phyloP scores from a whole-genome alignment of 2,113 vertebrate species.

The Oryzias melastigma region DNA sequence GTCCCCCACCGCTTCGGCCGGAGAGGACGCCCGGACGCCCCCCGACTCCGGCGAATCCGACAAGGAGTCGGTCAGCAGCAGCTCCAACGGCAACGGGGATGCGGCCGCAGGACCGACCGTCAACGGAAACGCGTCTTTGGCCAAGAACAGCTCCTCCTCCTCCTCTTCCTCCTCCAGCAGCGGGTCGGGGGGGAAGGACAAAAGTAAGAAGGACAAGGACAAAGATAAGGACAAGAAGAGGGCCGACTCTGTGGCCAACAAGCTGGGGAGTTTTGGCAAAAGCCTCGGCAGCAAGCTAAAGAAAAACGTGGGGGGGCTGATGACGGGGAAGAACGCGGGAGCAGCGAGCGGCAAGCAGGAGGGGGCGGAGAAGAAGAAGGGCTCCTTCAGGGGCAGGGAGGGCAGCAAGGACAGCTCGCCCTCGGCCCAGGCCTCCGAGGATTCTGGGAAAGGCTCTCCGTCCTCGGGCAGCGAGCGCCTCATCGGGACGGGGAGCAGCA shows the following conservation, averaged over 20 bases:
- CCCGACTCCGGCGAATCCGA: conserved; percentile 93
- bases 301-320: conserved; percentile 94
- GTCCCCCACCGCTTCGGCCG: conserved; percentile 89
- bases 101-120: conserved; percentile 19
- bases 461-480: conserved; percentile 73
- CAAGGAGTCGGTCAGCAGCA: conserved; percentile 96
- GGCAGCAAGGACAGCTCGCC: conserved; percentile 84
- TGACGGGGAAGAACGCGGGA: conserved; percentile 82
- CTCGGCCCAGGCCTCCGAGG: conserved; percentile 75
- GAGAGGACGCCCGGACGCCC: conserved; percentile 86
- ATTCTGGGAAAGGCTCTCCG: conserved; percentile 76
- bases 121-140: conserved; percentile 44
- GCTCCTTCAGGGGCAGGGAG: conserved; percentile 83
- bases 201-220: conserved; percentile 82
- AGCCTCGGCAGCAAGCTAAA: conserved; percentile 93
- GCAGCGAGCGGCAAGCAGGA: conserved; percentile 72
- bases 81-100: conserved; percentile 85
- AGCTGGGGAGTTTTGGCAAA: conserved; percentile 95
- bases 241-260: conserved; percentile 94
- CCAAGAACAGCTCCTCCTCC: conserved; percentile 72
- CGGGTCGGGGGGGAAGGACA: conserved; percentile 82
- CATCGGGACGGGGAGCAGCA: conserved; percentile 52
- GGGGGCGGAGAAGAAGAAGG: conserved; percentile 89
- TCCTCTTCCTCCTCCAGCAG: conserved; percentile 75
- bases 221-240: conserved; percentile 88